Base-by-base conservation (phyloP, 2,113 vertebrate species). In the Cyprinodon brontotheroides region DNA sequence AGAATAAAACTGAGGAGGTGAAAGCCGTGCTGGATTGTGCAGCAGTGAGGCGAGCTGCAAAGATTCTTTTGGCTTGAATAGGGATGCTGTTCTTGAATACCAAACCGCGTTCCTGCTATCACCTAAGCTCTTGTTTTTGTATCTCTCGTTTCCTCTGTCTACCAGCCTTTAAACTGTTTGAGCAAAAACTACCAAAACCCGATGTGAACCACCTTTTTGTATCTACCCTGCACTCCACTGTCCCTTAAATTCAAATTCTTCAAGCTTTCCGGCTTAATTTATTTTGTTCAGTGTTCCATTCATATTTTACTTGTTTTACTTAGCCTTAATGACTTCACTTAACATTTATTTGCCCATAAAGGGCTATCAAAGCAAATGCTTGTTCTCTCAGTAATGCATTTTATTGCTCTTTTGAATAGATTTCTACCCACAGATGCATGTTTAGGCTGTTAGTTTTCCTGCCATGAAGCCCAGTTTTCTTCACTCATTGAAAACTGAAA, bases 171-270 rank as follows among this genome's bases (percentile, higher is more conserved):
- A n/a, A n/a, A n/a, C n/a, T n/a, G n/a, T n/a, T n/a, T n/a, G n/a
- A n/a, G n/a, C n/a, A n/a, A n/a, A n/a, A n/a, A 65, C 86, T 81
- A 67, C 83, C 77, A 87, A 86, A 82, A 86, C 82, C 87, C 83
- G 73, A 79, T 78, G 84, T 82, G 74, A 77, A 75, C 65, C 71
- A 63, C 20, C 68, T 62, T 81, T 88, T 82, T 86, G 68, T 66
- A 83, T 40, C 83, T 76, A 40, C 70, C 66, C 66, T n/a, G n/a
- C n/a, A 68, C 68, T 68, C 47, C 47, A 53, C 80, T 79, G 79
- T 57, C 71, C 73, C 64, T 13, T 13, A 57, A 50, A 37, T 59
- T 50, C 79, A 69, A 53, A 36, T 70, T 62, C 80, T 39, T 79
- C 66, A 14, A 70, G 82, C 77, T 85, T 72, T 40, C n/a, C n/a